phyloP scores from a whole-genome alignment of 2,113 vertebrate genomes.

The Progne subis region DNA sequence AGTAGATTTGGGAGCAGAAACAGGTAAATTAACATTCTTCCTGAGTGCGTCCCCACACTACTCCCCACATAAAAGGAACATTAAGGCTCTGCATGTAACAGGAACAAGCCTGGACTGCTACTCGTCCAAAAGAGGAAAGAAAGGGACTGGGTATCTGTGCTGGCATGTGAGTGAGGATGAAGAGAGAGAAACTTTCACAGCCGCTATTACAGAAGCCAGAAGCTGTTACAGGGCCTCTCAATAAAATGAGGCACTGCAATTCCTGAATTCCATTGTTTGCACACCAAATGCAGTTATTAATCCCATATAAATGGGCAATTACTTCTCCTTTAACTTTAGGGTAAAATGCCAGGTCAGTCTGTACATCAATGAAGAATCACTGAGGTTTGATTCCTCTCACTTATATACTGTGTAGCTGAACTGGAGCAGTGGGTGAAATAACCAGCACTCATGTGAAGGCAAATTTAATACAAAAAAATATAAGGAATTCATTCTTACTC shows the following conservation, averaged over 20 bases:
- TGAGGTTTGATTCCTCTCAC: neutral
- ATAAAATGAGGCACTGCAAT: neutral
- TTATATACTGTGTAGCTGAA: neutral
- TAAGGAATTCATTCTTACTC: neutral
- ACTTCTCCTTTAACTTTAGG: neutral
- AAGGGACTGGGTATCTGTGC: neutral
- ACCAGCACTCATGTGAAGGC: neutral
- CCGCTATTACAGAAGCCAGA: neutral
- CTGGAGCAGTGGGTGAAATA: neutral
- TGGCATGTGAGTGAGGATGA: neutral
- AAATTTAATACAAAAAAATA: neutral
- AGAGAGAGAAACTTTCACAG: neutral
- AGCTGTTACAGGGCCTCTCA: neutral
- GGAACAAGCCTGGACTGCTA: neutral
- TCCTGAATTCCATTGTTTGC: neutral
- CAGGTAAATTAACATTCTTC: neutral
- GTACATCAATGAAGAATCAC: neutral
- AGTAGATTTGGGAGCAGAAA: neutral
- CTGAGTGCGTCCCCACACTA: neutral
- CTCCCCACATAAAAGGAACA: neutral
- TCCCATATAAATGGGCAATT: neutral
- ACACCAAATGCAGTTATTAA: neutral
- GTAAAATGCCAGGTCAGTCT: neutral
- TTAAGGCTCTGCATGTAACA: accelerated
- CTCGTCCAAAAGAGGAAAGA: neutral